These are phyloP conservation scores for Columba guinea DNA, from an alignment of 2,797 vertebrate genomes.

Conservation along the genomic window DNA sequence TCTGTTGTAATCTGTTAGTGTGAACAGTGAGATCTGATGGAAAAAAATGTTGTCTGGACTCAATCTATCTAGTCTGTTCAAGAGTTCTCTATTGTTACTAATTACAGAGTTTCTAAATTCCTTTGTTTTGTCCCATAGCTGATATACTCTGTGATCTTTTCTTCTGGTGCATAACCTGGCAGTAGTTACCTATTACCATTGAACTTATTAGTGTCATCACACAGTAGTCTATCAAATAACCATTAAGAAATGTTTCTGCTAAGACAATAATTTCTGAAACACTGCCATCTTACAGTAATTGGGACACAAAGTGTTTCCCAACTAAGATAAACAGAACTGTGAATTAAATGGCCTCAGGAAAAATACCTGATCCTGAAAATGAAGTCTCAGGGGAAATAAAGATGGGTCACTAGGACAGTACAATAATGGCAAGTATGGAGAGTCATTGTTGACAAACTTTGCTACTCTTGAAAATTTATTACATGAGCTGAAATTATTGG, in stretches of 20 bases:
- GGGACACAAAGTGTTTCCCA: neutral
- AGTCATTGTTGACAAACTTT: neutral
- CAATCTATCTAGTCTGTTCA: neutral
- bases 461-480: neutral
- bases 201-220: neutral
- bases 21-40: neutral
- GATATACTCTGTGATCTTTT: accelerated
- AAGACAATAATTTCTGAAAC: neutral
- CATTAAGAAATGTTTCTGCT: neutral
- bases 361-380: neutral
- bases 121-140: neutral
- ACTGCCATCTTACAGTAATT: neutral
- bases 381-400: neutral
- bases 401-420: neutral
- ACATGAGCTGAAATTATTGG: neutral
- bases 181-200: neutral
- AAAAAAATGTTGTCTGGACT: neutral
- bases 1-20: neutral
- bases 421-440: neutral
- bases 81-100: neutral
- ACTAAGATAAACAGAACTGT: neutral
- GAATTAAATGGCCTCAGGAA: neutral
- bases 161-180: neutral
- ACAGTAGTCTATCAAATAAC: neutral
- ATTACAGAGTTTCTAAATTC: neutral